phyloP scores from a whole-genome alignment of 2,888 invertebrate species.

The Cataglyphis albicans region DNA sequence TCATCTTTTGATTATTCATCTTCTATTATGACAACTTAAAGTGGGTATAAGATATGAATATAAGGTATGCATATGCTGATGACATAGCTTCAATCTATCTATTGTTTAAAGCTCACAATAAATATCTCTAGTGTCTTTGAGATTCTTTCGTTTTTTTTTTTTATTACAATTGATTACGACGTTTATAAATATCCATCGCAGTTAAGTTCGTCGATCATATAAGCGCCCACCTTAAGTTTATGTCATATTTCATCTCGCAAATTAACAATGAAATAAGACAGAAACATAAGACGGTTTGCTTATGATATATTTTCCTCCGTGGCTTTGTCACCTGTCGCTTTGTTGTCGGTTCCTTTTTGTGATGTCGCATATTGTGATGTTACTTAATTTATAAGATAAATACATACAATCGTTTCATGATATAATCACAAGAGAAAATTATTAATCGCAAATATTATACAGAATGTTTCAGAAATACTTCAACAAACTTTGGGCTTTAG shows the following conservation, averaged over 20 bases:
- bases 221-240: constrained; percentile 86
- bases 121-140: neutral
- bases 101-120: neutral
- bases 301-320: constrained; percentile 76
- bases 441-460: neutral
- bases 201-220: constrained; percentile 80
- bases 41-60: neutral
- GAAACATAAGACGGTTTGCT: constrained; percentile 86
- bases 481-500: too few species aligned
- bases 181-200: neutral
- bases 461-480: too few species aligned
- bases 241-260: constrained; percentile 86
- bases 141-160: neutral
- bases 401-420: neutral
- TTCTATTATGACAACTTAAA: neutral
- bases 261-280: constrained; percentile 86
- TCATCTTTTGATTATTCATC: neutral
- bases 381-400: neutral
- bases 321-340: constrained; percentile 8
- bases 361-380: neutral
- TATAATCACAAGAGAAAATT: neutral
- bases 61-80: neutral
- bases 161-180: neutral
- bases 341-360: neutral
- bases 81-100: neutral